phyloP scores from a whole-genome alignment of 2,888 invertebrate genomes.

The Cosmia trapezina region DNA sequence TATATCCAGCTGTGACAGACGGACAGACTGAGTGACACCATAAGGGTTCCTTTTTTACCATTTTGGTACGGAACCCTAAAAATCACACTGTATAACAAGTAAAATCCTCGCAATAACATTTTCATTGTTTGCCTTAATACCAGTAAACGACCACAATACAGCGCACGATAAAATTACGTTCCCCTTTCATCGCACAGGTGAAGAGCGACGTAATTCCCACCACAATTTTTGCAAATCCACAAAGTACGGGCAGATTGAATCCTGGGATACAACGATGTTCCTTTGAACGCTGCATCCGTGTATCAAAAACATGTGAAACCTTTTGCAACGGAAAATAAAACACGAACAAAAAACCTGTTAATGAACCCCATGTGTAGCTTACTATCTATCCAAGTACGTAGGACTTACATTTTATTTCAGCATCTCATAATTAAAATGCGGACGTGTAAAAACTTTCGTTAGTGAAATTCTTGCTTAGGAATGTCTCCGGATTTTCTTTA shows the following conservation, averaged over 20 bases:
- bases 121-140: conserved; percentile 34
- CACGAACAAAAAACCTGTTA: conserved; percentile 63
- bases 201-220: conserved; percentile 67
- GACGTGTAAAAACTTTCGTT: conserved; percentile 8
- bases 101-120: conserved; percentile 28
- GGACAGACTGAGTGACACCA: too few species aligned
- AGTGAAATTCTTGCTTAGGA: conserved; percentile 14
- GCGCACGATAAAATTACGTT: conserved; percentile 59
- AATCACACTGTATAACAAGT: neutral
- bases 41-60: too few species aligned
- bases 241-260: conserved; percentile 76
- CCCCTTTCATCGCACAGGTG: conserved; percentile 67
- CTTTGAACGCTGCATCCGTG: conserved; percentile 77
- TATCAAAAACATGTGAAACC: conserved; percentile 67
- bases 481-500: neutral
- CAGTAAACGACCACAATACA: conserved; percentile 53
- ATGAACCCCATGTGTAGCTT: conserved; percentile 65
- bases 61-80: too few species aligned
- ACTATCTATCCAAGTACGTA: conserved; percentile 38
- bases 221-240: conserved; percentile 81
- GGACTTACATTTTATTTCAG: conserved; percentile 24
- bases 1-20: too few species aligned
- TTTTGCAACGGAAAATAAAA: conserved; percentile 68
- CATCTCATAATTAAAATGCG: conserved; percentile 65
- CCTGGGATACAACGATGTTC: conserved; percentile 70